Evolutionary conservation across 2,113 vertebrate species (phyloP), one percentile per base, ranked within the genome.

Genomic region (Apodemus speciosus): DNA sequence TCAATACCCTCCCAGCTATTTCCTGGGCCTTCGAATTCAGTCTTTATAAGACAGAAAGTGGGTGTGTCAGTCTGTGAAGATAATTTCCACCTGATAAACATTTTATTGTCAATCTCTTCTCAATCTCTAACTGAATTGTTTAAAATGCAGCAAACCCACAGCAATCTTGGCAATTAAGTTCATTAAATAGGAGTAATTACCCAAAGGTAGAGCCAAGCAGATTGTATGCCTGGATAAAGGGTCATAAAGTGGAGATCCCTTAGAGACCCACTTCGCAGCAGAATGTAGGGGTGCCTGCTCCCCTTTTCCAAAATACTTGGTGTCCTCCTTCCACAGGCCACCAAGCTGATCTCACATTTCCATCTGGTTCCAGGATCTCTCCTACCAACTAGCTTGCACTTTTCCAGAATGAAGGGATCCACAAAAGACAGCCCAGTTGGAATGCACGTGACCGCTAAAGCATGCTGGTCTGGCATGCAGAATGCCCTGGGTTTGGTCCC

Each of bases 181-280:
- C 80, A 94, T 75, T 85, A 97, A 97, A 94, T 73, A 97, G 75
- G 95, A 97, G 89, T 88, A 92, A 97, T 95, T 96, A 96, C 92
- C 88, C 83, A 85, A 92, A 92, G 87, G 91, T 9, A 89, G 64
- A 96, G 90, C 58, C 83, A 79, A 90, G 88, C 53, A 83, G 89
- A 94, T 93, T 92, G 66, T 27, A 46, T 51, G 25, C 84, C 75
- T 49, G 40, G 93, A 96, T 94, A 92, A 93, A 93, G 92, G 76
- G 90, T 95, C 94, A 97, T 49, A 96, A 40, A 83, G 25, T 16
- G 51, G 85, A 43, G 53, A 66, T 40, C 30, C 35, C 43, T 90
- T 80, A 30, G 32, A 93, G 85, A 89, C 9, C 16, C 25, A 62
- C 58, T 87, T 88, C 46, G 27, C 43, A 38, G 35, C 0, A 32